Base-by-base conservation (phyloP, 2,113 vertebrate genomes). In the Oxyura jamaicensis region DNA sequence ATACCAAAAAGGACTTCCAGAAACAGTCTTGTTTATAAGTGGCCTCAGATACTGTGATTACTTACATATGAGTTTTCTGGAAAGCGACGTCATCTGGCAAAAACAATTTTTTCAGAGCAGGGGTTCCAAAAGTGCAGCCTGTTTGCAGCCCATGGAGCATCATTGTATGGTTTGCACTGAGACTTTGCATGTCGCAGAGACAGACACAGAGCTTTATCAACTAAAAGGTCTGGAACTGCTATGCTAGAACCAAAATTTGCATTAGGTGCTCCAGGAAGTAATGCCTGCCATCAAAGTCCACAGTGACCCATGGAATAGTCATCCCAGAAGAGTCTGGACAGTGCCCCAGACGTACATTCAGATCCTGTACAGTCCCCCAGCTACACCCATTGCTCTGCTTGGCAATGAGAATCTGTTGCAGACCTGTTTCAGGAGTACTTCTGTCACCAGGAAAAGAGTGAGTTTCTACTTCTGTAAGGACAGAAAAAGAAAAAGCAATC, bases 1-100 rank as follows among this genome's bases (percentile, higher is more conserved):
- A 56, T 7, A 83, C 36, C 41, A 22, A 76, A 92, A 85, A 74
- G 8, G 31, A 87, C 78, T 91, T 94, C 53, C 68, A 96, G 90
- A 95, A 94, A 85, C 36, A 85, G 58, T 16, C 67, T 55, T 91
- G 74, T 80, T 95, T 80, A 3, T 66, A 87, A 90, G 35, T 59
- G 67, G 50, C n/a, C 68, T 83, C 22, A 0, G 74, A 90, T 58
- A 90, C 25, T 33, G 50, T 39, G 41, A 92, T 94, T 74, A 83
- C 79, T 95, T 94, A 67, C 84, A 86, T 18, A 78, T 69, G 78
- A 83, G 21, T 59, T 91, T 95, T 94, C 87, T 95, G 94, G 86
- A 92, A 84, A 66, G 31, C n/a, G 46, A 29, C 14, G 44, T 62
- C 42, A 69, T 63, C 73, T 94, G 81, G 71, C 74, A 90, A 55